Evolutionary conservation across 2,113 vertebrate genomes (phyloP).

Genomic region (Myodes glareolus): DNA sequence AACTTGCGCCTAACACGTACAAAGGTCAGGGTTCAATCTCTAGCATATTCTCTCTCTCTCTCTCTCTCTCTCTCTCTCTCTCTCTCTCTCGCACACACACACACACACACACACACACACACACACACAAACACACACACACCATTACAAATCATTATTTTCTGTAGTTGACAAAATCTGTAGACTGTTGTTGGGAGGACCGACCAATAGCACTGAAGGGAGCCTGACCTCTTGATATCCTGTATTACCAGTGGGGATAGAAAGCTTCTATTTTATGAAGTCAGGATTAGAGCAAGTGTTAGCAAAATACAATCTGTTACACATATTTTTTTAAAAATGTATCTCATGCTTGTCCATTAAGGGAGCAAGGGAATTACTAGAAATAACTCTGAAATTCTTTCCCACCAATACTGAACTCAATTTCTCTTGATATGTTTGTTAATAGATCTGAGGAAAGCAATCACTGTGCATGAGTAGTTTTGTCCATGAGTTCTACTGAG

Average conservation of each 20-base stretch:
- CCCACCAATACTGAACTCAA: slow-evolving; percentile 67
- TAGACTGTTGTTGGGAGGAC: background rate
- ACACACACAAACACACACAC: too few relatives aligned
- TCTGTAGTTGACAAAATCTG: slow-evolving; percentile 5
- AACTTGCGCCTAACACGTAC: background rate
- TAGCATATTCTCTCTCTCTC: too few relatives aligned
- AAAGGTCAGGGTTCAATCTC: background rate
- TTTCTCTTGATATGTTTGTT: slow-evolving; percentile 22
- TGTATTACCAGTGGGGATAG: background rate
- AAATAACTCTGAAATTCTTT: slow-evolving; percentile 79
- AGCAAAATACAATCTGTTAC: slow-evolving; percentile 71
- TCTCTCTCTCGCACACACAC: too few relatives aligned
- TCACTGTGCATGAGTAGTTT: background rate
- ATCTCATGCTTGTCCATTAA: slow-evolving; percentile 59
- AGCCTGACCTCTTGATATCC: background rate
- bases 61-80: too few relatives aligned
- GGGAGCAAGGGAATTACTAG: slow-evolving; percentile 76
- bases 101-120: too few relatives aligned
- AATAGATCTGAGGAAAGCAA: background rate
- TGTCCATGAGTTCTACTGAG: background rate
- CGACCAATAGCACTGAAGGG: background rate
- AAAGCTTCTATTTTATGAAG: slow-evolving; percentile 41
- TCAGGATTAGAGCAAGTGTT: slow-evolving; percentile 67
- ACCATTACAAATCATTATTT: slow-evolving; percentile 22
- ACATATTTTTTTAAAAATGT: background rate